A percentile compares a stretch with the other conserved stretches of the same genome.
phyloP scores from a whole-genome alignment of 1,140 invertebrate genomes.

The Pachyrhynchus sulphureomaculatus region DNA sequence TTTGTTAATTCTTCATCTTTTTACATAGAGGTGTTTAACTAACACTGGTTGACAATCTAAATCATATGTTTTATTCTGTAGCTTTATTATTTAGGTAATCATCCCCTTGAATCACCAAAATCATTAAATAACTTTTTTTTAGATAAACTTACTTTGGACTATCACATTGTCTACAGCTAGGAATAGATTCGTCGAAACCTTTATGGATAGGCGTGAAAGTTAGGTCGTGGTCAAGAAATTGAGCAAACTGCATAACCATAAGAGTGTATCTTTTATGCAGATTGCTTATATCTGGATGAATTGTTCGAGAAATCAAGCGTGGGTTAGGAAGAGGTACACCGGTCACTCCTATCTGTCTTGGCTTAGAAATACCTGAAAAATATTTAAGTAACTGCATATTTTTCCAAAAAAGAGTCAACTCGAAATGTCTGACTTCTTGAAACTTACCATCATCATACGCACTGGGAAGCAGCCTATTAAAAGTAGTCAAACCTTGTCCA shows the following conservation, averaged over 20 bases:
- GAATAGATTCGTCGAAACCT: conserved; percentile 51
- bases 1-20: too few species aligned
- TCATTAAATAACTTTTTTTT: too few species aligned
- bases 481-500: conserved; percentile 82
- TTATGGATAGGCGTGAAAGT: conserved; percentile 90
- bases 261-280: conserved; percentile 76
- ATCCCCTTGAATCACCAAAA: too few species aligned
- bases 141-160: conserved; percentile 57
- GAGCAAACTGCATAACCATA: conserved; percentile 92
- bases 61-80: too few species aligned
- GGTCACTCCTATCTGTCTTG: conserved; percentile 69
- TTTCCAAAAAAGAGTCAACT: too few species aligned
- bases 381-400: too few species aligned
- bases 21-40: too few species aligned
- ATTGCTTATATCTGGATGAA: conserved; percentile 85
- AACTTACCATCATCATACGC: conserved; percentile 80
- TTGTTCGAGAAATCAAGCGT: conserved; percentile 70
- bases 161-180: conserved; percentile 70
- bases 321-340: conserved; percentile 53
- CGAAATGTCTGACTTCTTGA: too few species aligned
- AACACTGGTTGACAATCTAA: too few species aligned
- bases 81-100: too few species aligned
- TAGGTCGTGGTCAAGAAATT: conserved; percentile 89
- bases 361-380: conserved; percentile 64
- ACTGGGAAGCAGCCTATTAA: conserved; percentile 80